Evolutionary conservation across 2,888 invertebrate species (phyloP).

Genomic region (Leptopterna dolabrata): DNA sequence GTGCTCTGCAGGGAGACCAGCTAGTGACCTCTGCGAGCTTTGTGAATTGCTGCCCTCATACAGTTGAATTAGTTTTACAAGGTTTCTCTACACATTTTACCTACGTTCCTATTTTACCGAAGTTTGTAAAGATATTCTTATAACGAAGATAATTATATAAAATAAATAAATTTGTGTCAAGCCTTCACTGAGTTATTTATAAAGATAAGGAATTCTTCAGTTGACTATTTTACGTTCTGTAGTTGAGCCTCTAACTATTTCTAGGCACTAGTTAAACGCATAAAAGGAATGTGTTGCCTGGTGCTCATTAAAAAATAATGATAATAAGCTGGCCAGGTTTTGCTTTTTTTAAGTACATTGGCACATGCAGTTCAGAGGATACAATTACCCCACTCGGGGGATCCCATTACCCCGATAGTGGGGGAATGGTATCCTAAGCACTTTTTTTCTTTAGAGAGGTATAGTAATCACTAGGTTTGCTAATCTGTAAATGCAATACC

Average conservation of each 20-base stretch:
- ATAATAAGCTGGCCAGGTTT: no score
- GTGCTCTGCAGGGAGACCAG: no score
- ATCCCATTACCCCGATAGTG: background rate
- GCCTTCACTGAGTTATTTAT: background rate
- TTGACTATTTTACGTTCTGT: background rate
- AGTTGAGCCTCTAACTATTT: no score
- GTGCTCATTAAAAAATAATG: background rate
- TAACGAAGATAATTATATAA: background rate
- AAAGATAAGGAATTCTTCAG: background rate
- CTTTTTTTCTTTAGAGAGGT: background rate
- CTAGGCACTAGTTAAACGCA: background rate
- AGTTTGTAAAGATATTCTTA: background rate
- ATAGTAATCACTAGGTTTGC: background rate
- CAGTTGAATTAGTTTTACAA: background rate
- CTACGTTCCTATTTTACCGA: background rate
- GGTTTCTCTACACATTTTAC: background rate
- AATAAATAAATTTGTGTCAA: background rate
- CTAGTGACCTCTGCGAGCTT: background rate
- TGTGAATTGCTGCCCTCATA: background rate
- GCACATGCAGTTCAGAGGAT: background rate
- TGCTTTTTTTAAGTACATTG: no score
- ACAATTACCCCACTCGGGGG: background rate
- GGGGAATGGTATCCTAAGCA: background rate
- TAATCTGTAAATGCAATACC: background rate
- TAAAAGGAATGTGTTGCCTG: background rate